Evolutionary conservation across 1,140 invertebrate species (phyloP).

Genomic region (Semibalanus balanoides): DNA sequence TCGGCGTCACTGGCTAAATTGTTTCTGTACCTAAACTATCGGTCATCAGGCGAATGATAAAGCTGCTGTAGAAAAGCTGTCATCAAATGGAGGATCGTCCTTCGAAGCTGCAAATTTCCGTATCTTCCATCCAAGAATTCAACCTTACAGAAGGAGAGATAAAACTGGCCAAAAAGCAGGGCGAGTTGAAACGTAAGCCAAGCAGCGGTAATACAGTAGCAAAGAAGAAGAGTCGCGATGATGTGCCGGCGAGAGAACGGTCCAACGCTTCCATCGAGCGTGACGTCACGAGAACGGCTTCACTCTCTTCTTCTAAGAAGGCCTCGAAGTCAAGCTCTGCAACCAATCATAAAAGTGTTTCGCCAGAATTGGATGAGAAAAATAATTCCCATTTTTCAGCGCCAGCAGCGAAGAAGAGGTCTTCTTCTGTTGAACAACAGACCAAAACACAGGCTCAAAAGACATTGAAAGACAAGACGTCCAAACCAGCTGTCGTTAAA

Average conservation of each 20-base stretch:
- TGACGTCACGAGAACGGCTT: background rate
- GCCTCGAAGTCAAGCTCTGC: background rate
- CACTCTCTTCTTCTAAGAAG: background rate
- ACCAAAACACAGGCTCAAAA: background rate
- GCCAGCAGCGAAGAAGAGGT: background rate
- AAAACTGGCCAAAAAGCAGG: background rate
- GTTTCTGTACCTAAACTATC: no score
- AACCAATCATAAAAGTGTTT: background rate
- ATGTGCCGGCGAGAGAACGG: background rate
- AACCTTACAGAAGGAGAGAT: background rate
- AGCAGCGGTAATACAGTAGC: background rate
- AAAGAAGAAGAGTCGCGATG: background rate
- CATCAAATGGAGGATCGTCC: background rate
- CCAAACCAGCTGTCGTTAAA: no score
- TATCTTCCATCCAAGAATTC: background rate
- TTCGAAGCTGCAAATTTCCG: background rate
- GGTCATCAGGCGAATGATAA: no score
- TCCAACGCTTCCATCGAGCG: background rate
- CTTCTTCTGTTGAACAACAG: background rate
- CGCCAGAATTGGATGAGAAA: background rate
- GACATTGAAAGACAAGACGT: no score
- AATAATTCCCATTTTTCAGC: background rate
- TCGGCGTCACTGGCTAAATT: no score
- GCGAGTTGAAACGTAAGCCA: background rate
- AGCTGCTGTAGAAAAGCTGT: no score